phyloP scores from a whole-genome alignment of 2,888 invertebrate genomes.

The Cephalotes varians region DNA sequence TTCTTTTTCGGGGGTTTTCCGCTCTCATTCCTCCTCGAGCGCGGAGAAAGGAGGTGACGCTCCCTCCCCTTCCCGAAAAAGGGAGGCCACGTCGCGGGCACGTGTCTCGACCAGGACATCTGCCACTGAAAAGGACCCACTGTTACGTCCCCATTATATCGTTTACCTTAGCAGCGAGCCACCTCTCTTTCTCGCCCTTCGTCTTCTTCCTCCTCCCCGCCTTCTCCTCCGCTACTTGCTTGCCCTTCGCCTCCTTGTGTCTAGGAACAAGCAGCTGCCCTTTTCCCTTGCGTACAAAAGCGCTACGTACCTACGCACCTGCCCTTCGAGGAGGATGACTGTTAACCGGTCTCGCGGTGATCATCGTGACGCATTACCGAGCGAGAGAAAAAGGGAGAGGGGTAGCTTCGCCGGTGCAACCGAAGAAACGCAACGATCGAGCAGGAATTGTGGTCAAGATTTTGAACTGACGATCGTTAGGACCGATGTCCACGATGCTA shows the following conservation, averaged over 20 bases:
- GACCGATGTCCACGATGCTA: too few species aligned
- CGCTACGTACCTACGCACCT: constrained; percentile 69
- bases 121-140: constrained; percentile 81
- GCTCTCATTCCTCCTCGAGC: constrained; percentile 62
- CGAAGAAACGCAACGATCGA: constrained; percentile 11
- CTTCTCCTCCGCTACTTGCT: constrained; percentile 63
- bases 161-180: constrained; percentile 72
- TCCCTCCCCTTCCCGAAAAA: constrained; percentile 22
- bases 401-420: constrained; percentile 16
- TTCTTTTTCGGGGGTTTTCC: constrained; percentile 63
- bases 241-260: constrained; percentile 68
- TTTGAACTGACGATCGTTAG: constrained; percentile 1
- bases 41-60: constrained; percentile 53
- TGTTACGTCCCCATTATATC: constrained; percentile 82
- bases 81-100: constrained; percentile 72
- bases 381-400: constrained; percentile 15
- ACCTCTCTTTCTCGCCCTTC: constrained; percentile 53
- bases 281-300: constrained; percentile 62
- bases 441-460: not conserved
- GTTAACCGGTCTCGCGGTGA: constrained; percentile 62
- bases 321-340: constrained; percentile 69
- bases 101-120: constrained; percentile 79
- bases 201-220: constrained; percentile 40
- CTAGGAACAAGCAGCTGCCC: constrained; percentile 74
- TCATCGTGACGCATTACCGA: constrained; percentile 51